A percentile compares a stretch with the other conserved stretches of the same genome.
Evolutionary conservation across 2,113 vertebrate species (phyloP).

Genomic region (Danio rerio): DNA sequence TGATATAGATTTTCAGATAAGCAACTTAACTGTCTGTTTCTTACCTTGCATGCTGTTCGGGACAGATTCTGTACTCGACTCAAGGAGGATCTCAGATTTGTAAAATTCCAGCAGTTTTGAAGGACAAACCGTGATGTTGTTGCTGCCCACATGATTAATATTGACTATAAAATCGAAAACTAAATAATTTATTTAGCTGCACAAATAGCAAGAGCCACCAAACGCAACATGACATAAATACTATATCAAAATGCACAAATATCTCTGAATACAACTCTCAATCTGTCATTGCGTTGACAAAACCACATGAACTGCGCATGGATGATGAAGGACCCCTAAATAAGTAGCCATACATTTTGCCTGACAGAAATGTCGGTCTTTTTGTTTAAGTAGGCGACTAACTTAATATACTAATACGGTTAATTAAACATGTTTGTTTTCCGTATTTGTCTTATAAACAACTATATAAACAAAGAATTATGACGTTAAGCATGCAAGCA

Average conservation of each 20-base stretch:
- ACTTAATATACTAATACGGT: not conserved
- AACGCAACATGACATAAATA: not conserved
- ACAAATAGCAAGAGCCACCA: not conserved
- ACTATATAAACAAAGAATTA: not conserved
- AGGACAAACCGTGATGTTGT: slow-evolving; percentile 22
- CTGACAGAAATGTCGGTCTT: not conserved
- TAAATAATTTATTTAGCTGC: not conserved
- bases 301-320: not conserved
- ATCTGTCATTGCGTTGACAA: not conserved
- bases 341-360: not conserved
- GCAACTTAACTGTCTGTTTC: not conserved
- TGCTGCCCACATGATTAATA: slow-evolving; percentile 5
- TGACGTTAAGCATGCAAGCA: not conserved
- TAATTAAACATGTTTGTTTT: not conserved
- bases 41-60: slow-evolving; percentile 42
- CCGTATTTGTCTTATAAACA: not conserved
- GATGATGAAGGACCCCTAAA: not conserved
- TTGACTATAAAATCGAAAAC: not conserved
- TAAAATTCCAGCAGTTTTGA: slow-evolving; percentile 21
- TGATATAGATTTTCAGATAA: too few relatives aligned
- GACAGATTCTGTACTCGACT: slow-evolving; percentile 29
- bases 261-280: not conserved
- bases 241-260: not conserved
- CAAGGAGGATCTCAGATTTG: not conserved
- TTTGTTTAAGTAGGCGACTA: not conserved